These are phyloP conservation scores for Mesorhabditis spiculigera DNA, from an alignment of 2,888 invertebrate species.

Conservation along the genomic window DNA sequence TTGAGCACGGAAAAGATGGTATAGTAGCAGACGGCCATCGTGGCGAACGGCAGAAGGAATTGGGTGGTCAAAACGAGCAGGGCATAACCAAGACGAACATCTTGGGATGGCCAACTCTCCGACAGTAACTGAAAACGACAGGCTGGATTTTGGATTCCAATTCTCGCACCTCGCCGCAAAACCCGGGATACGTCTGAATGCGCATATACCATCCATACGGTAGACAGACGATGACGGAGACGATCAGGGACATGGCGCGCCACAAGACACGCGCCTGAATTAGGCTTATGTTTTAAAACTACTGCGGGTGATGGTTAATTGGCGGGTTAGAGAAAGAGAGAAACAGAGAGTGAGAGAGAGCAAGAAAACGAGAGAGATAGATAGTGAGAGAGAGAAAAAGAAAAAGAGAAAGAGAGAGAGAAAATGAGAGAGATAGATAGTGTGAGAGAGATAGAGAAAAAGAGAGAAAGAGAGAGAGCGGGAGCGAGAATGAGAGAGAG, in stretches of 20 bases:
- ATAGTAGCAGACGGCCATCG: constrained; percentile 92
- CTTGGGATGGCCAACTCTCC: constrained; percentile 80
- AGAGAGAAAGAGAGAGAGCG: not conserved
- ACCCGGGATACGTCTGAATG: constrained; percentile 57
- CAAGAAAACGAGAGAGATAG: too few relatives aligned
- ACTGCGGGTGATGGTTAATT: too few relatives aligned
- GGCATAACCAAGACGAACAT: constrained; percentile 75
- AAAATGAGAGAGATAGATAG: too few relatives aligned
- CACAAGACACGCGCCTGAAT: constrained; percentile 59
- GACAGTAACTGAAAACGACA: constrained; percentile 46
- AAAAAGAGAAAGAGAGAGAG: too few relatives aligned
- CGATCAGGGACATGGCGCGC: constrained; percentile 40
- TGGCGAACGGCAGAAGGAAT: constrained; percentile 86
- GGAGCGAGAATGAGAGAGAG: not conserved
- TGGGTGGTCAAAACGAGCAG: constrained; percentile 82
- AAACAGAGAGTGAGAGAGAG: too few relatives aligned
- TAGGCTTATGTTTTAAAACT: too few relatives aligned
- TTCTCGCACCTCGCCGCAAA: constrained; percentile 40
- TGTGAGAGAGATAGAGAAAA: too few relatives aligned
- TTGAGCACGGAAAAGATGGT: constrained; percentile 68
- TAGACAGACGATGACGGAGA: constrained; percentile 78
- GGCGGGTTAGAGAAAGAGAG: too few relatives aligned
- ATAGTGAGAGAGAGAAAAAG: too few relatives aligned
- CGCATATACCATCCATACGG: constrained; percentile 82
- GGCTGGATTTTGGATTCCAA: not conserved